phyloP scores from a whole-genome alignment of 2,888 invertebrate genomes.

The Acrobasis repandana region DNA sequence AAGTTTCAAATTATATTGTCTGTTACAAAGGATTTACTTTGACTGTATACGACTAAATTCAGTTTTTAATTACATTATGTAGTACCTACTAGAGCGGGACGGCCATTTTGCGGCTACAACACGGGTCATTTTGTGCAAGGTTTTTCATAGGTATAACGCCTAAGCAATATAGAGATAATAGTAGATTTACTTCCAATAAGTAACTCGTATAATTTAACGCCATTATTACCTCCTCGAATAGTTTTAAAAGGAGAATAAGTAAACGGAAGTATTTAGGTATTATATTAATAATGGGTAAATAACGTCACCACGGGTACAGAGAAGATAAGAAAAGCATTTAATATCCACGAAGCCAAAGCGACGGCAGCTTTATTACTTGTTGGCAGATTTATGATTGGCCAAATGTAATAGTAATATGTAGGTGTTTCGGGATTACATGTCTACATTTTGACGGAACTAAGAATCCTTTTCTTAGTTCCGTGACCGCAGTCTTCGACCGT shows the following conservation, averaged over 20 bases:
- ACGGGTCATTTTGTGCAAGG: no score
- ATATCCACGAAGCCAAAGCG: slow-evolving; percentile 40
- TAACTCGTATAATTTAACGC: background rate
- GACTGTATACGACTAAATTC: no score
- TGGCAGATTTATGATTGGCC: slow-evolving; percentile 34
- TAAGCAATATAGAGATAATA: no score
- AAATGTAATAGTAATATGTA: slow-evolving; percentile 30
- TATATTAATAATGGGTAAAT: slow-evolving; percentile 37
- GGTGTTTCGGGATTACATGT: slow-evolving; percentile 14
- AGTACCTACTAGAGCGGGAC: no score
- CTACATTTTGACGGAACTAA: background rate
- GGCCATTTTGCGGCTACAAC: no score
- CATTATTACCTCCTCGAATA: background rate
- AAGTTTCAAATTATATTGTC: background rate
- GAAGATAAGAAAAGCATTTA: slow-evolving; percentile 33
- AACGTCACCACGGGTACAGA: slow-evolving; percentile 32
- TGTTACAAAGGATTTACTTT: background rate
- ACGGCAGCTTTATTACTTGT: slow-evolving; percentile 35
- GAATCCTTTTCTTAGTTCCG: no score
- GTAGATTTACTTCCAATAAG: background rate
- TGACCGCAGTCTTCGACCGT: no score
- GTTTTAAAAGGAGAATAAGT: slow-evolving; percentile 20
- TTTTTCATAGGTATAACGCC: no score
- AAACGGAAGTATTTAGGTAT: slow-evolving; percentile 28
- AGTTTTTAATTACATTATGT: no score